Evolutionary conservation across 2,888 invertebrate species (phyloP).

Genomic region (Netelia fuscicornis): DNA sequence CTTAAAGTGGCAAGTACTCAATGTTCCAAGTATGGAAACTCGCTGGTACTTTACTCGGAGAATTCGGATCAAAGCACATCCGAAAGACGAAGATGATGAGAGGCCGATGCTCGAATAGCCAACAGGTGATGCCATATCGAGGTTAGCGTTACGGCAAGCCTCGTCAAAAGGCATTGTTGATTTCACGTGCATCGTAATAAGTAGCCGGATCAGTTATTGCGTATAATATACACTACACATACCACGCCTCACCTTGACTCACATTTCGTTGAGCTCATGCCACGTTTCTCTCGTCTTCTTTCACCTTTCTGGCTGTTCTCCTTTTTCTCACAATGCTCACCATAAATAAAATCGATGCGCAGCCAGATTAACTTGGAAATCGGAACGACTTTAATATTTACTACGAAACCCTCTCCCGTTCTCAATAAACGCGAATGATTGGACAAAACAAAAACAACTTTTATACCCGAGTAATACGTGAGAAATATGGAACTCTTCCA

Average conservation of each 20-base stretch:
- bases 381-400: slow-evolving; percentile 22
- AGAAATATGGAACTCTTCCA: too few relatives aligned
- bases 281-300: slow-evolving; percentile 41
- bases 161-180: slow-evolving; percentile 37
- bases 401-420: background rate
- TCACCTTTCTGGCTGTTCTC: background rate
- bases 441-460: slow-evolving; percentile 9
- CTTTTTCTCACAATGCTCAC: slow-evolving; percentile 26
- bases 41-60: too few relatives aligned
- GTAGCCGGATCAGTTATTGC: slow-evolving; percentile 20
- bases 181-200: slow-evolving; percentile 26
- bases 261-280: slow-evolving; percentile 65
- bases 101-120: slow-evolving; percentile 29
- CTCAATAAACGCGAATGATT: slow-evolving; percentile 29
- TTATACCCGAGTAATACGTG: slow-evolving; percentile 21
- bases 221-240: background rate
- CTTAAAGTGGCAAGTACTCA: background rate
- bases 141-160: slow-evolving; percentile 43
- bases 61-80: slow-evolving; percentile 50
- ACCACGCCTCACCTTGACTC: slow-evolving; percentile 71
- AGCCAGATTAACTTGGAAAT: background rate
- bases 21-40: background rate
- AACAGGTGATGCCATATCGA: slow-evolving; percentile 54
- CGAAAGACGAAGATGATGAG: slow-evolving; percentile 49
- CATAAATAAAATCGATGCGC: slow-evolving; percentile 12